Base-by-base conservation (phyloP, 2,797 vertebrate species). In the Sitta carolinensis region DNA sequence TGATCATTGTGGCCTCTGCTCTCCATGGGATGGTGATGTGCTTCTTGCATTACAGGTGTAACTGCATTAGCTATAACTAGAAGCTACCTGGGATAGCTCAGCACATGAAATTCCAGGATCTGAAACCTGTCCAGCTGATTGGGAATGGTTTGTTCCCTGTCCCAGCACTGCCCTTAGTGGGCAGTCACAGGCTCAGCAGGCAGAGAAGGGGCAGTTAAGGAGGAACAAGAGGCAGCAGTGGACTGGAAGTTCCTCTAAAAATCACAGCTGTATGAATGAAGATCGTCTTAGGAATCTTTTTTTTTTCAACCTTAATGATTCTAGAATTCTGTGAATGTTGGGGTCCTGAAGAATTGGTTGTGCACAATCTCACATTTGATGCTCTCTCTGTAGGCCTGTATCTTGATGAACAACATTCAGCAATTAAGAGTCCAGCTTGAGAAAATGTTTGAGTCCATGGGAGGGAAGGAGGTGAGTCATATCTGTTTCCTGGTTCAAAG, bases 391-490 rank as follows among this genome's bases (percentile, higher is more conserved):
- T 68, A 99, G 99, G 98, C 99, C 93, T 99, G 99, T 96, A 99
- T 99, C 97, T 94, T 99, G 96, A 98, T 99, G 97, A 99, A 99
- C 97, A 99, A 99, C 97, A 99, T 99, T 90, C 99, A 99, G 92
- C 99, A 99, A 75, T 94, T 99, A 32, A 97, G 99, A 42, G 99
- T 99, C 78, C 99, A 99, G 84, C 98, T 99, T 94, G 99, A 99
- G 97, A 99, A 99, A 97, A 99, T 99, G 99, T 99, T 99, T 94
- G 99, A 99, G 97, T 99, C 99, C 74, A 99, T 99, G 99, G 99
- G 99, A 68, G 99, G 99, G 54, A 99, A 99, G 97, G 99, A 99
- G 99, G 99, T 99, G 88, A 85, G 98, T 97, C 16, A 5, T 30
- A 21, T 70, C 87, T 81, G 11, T 68, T 62, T 77, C 21, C 69